Conservation (phyloP, 2,888 invertebrate genomes). For the Isoperla grammatica region DNA sequence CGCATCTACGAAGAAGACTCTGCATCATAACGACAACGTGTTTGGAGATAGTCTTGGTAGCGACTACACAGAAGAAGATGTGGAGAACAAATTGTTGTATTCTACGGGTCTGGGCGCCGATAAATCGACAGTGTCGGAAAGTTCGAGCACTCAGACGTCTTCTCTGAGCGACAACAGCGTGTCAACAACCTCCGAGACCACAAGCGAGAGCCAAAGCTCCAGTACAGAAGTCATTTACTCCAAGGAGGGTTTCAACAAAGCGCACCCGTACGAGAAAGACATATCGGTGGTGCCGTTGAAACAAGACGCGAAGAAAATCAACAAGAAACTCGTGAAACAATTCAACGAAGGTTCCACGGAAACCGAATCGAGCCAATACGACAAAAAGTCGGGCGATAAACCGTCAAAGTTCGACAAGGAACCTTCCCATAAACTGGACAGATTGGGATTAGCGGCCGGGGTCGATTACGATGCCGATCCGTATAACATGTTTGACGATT, state of each 20-base stretch:
- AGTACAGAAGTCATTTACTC: neutral
- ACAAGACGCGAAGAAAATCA: neutral
- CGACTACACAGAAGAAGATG: slow-evolving; percentile 15
- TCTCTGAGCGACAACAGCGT: too few species aligned
- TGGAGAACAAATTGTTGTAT: slow-evolving; percentile 18
- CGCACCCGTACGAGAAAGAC: neutral
- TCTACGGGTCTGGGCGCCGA: neutral
- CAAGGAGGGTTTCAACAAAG: neutral
- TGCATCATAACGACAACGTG: neutral
- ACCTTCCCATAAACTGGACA: neutral
- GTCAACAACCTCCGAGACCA: neutral
- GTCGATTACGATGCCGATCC: neutral
- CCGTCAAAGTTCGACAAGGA: neutral
- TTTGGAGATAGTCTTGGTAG: neutral
- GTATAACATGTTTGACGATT: slow-evolving; percentile 5
- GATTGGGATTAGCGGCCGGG: neutral
- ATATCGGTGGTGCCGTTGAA: neutral
- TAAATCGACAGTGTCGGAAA: too few species aligned
- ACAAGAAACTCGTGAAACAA: neutral
- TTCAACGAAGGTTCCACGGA: too few species aligned
- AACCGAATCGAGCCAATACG: too few species aligned
- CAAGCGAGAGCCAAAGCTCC: neutral
- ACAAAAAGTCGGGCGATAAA: neutral
- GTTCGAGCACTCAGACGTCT: too few species aligned
- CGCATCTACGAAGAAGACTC: neutral